Evolutionary conservation across 2,113 vertebrate species (phyloP), one percentile per base, ranked within the genome.

Genomic region (Hystrix brachyura): DNA sequence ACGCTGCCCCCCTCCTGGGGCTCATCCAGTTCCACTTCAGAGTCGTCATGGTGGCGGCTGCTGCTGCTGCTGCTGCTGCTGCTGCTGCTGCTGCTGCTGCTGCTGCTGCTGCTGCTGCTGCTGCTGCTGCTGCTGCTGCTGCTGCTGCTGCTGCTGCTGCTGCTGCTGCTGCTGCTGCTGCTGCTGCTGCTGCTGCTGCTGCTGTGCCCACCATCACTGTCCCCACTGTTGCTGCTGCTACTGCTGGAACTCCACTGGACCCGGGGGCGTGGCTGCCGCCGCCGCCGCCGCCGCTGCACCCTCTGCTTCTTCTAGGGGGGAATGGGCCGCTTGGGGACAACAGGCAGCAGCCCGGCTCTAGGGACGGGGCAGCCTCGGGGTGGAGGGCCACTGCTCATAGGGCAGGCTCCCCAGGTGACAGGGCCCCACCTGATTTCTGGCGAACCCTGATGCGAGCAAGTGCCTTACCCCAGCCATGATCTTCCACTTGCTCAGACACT

Each of bases 401-500:
- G 72, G 72, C 48, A 2, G 1, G 76, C 60, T 53, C 59, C 17
- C 43, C 9, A 3, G n/a, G 19, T 0, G 55, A 43, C 3, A 3
- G 38, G 62, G 43, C 53, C 12, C 1, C 0, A 8, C 5, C 38
- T 1, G 7, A 38, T 29, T 4, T 32, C 23, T 0, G 21, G 46
- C 0, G 1, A 43, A 59, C 38, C 32, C 23, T 15, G 1, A 60
- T 25, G 43, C 2, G 27, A 62, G 25, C 19, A 27, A 69, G 34
- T 5, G 97, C 97, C 98, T 98, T 94, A 79, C 97, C 32, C 98
- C 98, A 46, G 87, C 96, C 46, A 99, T 87, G 69, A 96, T 38
- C 67, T 98, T 99, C 99, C 99, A 99, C 81, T 99, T 99, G 97
- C 99, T 99, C 2, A 99, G 95, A 93, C 99, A 99, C 10, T 99